These are phyloP conservation scores for Moxostoma hubbsi DNA, from an alignment of 2,797 vertebrate genomes.

Conservation along the genomic window DNA sequence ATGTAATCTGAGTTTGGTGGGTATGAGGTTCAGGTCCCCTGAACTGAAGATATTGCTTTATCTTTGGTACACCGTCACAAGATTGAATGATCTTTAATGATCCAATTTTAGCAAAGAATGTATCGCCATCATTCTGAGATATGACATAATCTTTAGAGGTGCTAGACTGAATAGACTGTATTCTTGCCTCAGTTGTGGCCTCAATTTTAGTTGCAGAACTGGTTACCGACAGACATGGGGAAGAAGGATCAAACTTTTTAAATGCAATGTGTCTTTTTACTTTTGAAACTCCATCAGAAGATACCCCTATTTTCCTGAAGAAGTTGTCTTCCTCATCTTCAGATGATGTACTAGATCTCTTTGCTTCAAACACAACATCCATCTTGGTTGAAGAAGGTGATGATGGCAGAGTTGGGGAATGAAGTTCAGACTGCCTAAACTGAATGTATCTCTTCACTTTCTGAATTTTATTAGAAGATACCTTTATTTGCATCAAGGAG, in stretches of 20 bases:
- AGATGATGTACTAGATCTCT: not conserved
- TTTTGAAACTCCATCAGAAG: conserved; percentile 27
- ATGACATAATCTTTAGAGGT: not conserved
- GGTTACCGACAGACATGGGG: not conserved
- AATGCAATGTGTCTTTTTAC: conserved; percentile 50
- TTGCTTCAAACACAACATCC: not conserved
- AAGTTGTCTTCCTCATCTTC: not conserved
- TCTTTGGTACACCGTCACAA: conserved; percentile 16
- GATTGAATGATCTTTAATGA: not conserved
- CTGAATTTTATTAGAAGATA: conserved; percentile 22
- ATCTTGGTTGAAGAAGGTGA: not conserved
- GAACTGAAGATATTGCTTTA: conserved; percentile 35
- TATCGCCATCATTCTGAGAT: not conserved
- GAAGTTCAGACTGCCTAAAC: conserved; percentile 19
- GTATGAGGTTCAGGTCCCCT: not conserved
- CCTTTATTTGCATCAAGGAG: conserved; percentile 6
- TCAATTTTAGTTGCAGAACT: not conserved
- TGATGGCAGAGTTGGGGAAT: not conserved
- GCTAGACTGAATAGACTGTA: not conserved
- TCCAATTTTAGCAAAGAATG: conserved; percentile 1
- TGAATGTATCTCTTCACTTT: conserved; percentile 41
- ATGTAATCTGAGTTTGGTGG: not conserved
- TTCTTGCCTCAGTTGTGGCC: not conserved
- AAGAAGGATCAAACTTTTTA: conserved; percentile 4
- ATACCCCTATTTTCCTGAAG: conserved; percentile 6